Evolutionary conservation across 2,888 invertebrate species (phyloP).

Genomic region (Nomada fucata): DNA sequence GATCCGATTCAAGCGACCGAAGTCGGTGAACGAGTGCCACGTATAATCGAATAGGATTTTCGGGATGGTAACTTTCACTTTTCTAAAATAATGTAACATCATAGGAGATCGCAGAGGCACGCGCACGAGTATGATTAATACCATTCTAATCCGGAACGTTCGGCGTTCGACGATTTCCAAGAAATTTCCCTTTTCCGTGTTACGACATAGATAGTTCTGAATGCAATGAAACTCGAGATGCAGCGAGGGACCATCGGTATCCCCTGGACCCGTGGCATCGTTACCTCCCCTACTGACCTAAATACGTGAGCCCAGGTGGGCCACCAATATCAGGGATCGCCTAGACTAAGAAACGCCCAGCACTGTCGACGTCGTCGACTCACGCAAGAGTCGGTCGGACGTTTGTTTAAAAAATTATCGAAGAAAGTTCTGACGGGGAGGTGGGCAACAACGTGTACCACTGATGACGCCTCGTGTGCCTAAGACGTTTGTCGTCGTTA

Average conservation of each 20-base stretch:
- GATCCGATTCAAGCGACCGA: background rate
- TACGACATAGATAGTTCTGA: background rate
- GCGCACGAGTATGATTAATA: too few species aligned
- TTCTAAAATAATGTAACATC: background rate
- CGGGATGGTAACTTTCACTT: too few species aligned
- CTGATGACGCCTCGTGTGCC: constrained; percentile 59
- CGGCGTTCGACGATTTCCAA: too few species aligned
- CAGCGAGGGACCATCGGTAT: background rate
- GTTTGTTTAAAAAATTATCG: constrained; percentile 84
- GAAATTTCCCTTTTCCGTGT: background rate
- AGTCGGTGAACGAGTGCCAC: background rate
- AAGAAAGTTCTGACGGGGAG: constrained; percentile 79
- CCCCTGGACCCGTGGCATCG: background rate
- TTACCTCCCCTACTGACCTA: constrained; percentile 62
- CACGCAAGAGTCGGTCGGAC: constrained; percentile 36
- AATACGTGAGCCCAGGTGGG: constrained; percentile 42
- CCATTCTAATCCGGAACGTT: too few species aligned
- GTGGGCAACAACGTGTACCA: constrained; percentile 58
- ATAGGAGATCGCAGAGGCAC: background rate
- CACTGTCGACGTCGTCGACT: constrained; percentile 33
- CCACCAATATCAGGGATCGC: constrained; percentile 38
- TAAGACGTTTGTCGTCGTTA: constrained; percentile 60
- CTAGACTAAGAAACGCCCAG: constrained; percentile 61
- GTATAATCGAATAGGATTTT: background rate
- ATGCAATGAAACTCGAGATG: constrained; percentile 21